These are phyloP conservation scores for Notiomystis cincta DNA, from an alignment of 2,113 vertebrate genomes.

Conservation along the genomic window DNA sequence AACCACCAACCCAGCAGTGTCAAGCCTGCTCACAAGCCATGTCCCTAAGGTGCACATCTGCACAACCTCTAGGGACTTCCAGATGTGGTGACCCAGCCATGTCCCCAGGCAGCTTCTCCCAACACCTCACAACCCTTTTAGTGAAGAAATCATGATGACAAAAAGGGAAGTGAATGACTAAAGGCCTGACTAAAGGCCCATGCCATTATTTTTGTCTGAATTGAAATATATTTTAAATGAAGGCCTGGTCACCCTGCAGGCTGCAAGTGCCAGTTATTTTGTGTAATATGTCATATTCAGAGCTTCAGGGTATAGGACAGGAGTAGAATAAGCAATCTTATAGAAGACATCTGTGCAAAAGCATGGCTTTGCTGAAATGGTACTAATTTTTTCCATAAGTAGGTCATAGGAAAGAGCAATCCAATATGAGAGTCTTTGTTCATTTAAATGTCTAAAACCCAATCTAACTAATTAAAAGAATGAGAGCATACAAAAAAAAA, in stretches of 20 bases:
- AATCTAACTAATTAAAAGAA: not conserved
- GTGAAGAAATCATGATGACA: not conserved
- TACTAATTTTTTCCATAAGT: not conserved
- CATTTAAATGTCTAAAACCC: not conserved
- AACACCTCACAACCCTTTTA: not conserved
- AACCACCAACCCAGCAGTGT: not conserved
- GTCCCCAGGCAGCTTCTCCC: not conserved
- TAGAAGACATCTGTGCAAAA: not conserved
- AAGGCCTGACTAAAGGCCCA: not conserved
- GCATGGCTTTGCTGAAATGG: not conserved
- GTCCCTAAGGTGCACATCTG: not conserved
- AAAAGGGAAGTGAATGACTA: not conserved
- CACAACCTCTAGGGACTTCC: not conserved
- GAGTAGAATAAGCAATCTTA: not conserved
- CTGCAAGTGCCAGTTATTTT: not conserved
- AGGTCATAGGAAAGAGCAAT: not conserved
- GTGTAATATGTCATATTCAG: not conserved
- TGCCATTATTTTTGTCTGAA: not conserved
- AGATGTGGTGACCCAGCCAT: not conserved
- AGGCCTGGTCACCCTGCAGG: not conserved
- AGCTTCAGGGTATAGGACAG: not conserved
- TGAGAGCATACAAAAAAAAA: not conserved
- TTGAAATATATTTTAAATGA: not conserved
- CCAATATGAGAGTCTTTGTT: not conserved
- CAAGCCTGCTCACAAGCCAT: not conserved